These are phyloP conservation scores for Cacoxenus indagator DNA, from an alignment of 2,888 invertebrate genomes.

Conservation along the genomic window DNA sequence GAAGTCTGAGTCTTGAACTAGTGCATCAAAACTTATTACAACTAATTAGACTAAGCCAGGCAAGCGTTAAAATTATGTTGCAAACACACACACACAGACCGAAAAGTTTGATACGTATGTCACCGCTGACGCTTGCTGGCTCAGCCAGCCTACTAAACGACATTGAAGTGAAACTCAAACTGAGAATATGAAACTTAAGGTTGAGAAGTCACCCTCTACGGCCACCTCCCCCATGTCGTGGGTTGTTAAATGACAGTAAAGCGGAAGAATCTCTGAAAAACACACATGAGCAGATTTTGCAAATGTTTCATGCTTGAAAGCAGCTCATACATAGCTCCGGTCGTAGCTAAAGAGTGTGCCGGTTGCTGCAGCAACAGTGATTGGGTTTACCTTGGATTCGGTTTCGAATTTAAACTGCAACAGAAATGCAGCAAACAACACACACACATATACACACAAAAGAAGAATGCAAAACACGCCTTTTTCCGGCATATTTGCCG, in stretches of 20 bases:
- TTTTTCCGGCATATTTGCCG: neutral
- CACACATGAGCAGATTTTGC: no score
- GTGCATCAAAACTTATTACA: neutral
- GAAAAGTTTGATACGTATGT: no score
- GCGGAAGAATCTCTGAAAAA: no score
- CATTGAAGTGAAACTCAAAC: slow-evolving; percentile 5
- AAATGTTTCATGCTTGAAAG: no score
- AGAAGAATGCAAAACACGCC: neutral
- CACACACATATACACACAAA: neutral
- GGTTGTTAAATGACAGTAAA: no score
- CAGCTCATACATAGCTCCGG: no score
- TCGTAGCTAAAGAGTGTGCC: neutral
- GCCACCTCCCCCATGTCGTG: no score
- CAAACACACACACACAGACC: no score
- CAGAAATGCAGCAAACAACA: neutral
- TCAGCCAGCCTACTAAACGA: neutral
- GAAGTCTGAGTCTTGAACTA: neutral
- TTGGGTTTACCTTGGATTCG: slow-evolving; percentile 22
- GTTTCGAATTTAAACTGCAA: slow-evolving; percentile 26
- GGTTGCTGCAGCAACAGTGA: neutral
- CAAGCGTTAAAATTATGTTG: neutral
- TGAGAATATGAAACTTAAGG: neutral
- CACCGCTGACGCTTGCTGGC: no score
- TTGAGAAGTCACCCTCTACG: neutral
- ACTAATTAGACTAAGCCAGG: neutral